A percentile compares a stretch with the other conserved stretches of the same genome.
Conservation (phyloP, 1,140 invertebrate genomes). For the Leptopilina boulardi region DNA sequence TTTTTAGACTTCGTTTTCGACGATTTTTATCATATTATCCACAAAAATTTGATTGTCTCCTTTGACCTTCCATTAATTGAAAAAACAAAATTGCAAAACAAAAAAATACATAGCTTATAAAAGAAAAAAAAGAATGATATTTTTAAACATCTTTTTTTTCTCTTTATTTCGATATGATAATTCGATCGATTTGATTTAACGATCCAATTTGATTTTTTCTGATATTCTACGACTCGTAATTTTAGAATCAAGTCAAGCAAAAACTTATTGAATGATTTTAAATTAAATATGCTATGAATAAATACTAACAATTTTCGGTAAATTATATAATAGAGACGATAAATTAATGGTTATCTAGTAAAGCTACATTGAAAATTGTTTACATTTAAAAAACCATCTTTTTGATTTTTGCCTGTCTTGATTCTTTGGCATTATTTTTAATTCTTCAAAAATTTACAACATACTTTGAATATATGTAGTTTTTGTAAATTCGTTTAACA, state of each 20-base stretch:
- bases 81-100: not conserved
- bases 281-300: not conserved
- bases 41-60: constrained; percentile 61
- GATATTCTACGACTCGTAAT: not conserved
- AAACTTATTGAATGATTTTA: not conserved
- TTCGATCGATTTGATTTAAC: not conserved
- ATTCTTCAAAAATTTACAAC: constrained; percentile 24
- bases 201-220: not conserved
- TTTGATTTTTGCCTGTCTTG: not conserved
- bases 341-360: not conserved
- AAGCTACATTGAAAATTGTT: constrained; percentile 25
- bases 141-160: constrained; percentile 4
- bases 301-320: not conserved
- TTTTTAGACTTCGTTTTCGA: constrained; percentile 48
- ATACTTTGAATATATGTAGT: constrained; percentile 14
- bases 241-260: constrained; percentile 23
- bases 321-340: not conserved
- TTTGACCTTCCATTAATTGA: constrained; percentile 34
- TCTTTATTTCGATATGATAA: constrained; percentile 21
- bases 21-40: constrained; percentile 52
- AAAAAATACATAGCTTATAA: not conserved
- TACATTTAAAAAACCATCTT: constrained; percentile 27
- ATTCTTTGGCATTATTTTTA: not conserved
- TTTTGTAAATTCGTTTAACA: constrained; percentile 7
- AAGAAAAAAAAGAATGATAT: not conserved